phyloP scores from a whole-genome alignment of 92 coral and sea anemone genomes.

The Actinostola sp. region DNA sequence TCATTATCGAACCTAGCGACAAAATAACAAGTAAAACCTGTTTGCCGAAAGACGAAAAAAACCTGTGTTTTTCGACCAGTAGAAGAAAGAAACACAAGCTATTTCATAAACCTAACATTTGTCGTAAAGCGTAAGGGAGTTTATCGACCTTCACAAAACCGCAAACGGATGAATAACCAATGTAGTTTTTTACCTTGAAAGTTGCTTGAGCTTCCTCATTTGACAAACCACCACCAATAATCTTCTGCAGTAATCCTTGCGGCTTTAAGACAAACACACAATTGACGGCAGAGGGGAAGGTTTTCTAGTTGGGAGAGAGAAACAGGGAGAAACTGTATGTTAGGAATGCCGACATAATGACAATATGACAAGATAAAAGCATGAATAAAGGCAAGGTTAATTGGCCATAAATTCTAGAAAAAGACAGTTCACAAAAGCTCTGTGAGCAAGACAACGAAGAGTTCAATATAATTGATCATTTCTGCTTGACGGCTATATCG shows the following conservation, averaged over 20 bases:
- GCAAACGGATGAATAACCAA: too few species aligned
- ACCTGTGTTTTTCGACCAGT: too few species aligned
- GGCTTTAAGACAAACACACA: slow-evolving; percentile 89
- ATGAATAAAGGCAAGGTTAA: neutral
- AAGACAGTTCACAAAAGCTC: neutral
- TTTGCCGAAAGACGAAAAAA: too few species aligned
- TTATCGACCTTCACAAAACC: too few species aligned
- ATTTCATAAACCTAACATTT: too few species aligned
- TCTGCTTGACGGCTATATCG: neutral
- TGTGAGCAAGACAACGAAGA: neutral
- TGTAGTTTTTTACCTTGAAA: slow-evolving; percentile 59
- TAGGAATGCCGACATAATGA: neutral
- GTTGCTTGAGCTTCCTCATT: slow-evolving; percentile 62
- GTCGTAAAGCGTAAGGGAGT: too few species aligned
- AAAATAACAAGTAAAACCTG: too few species aligned
- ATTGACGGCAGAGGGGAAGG: slow-evolving; percentile 72
- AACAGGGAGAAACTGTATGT: neutral
- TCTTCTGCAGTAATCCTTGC: slow-evolving; percentile 92
- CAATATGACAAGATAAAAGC: too few species aligned
- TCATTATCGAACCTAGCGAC: too few species aligned
- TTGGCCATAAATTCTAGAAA: neutral
- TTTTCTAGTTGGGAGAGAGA: slow-evolving; percentile 46
- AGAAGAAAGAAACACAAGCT: too few species aligned
- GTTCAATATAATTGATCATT: neutral
- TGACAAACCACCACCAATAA: slow-evolving; percentile 71